Base-by-base conservation (phyloP, 1,140 invertebrate genomes). In the Asbolus verrucosus region DNA sequence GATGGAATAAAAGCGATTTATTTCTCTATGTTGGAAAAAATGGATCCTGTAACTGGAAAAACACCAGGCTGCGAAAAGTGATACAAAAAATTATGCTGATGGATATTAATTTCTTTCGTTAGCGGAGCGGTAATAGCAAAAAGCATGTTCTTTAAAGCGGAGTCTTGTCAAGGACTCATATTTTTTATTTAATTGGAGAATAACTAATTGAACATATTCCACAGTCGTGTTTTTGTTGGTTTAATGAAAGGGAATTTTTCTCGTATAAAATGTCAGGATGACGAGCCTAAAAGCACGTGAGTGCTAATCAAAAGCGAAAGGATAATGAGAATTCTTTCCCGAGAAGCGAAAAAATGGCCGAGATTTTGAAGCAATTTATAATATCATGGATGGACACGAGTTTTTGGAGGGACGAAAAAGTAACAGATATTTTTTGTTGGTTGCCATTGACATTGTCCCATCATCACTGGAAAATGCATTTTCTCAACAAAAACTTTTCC, bases 21-120 rank as follows among this genome's bases (percentile, higher is more conserved):
- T 50, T 50, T 9, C 21, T n/a, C 21, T 8, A 11, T 11, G 33
- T 3, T 11, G 21, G 13, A 54, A 46, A 54, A 54, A 54, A 54
- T 54, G 19, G 33, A 54, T 50, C 19, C 46, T 54, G 16, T 18
- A 43, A 43, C 39, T 43, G 15, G 13, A 6, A 16, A 43, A 43
- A 9, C 24, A 27, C 6, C 11, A 4, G n/a, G n/a, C 33, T 36
- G 11, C 33, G 33, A 36, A 36, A 43, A 43, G 39, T 43, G 39
- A 43, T 43, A 43, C 13, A 43, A 43, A 43, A 21, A 36, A 36
- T 36, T 36, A 36, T 11, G 6, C 33, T 36, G 33, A 21, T 21
- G 15, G 43, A 50, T 19, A 50, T 50, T 50, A 50, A 50, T 50
- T 50, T 18, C 43, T 50, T 50, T 24, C 33, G 33, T n/a, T n/a